These are phyloP conservation scores for Trachelus tabidus DNA, from an alignment of 2,888 invertebrate species.

Conservation along the genomic window DNA sequence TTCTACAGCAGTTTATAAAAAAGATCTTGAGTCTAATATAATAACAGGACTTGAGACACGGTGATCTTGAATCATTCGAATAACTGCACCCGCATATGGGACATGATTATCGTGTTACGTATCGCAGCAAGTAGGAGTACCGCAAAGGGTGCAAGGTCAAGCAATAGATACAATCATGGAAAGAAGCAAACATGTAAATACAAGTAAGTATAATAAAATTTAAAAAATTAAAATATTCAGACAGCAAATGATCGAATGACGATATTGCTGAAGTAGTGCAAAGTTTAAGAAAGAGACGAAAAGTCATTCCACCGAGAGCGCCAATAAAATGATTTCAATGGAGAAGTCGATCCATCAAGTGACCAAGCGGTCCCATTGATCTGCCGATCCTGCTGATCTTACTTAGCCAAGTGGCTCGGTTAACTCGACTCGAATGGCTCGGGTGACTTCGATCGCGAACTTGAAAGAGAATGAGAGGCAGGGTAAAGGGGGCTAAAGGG, in stretches of 20 bases:
- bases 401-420: conserved; percentile 11
- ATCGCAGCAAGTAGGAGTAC: conserved; percentile 15
- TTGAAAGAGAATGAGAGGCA: conserved; percentile 8
- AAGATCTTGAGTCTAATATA: background rate
- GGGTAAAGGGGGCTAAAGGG: conserved; percentile 3
- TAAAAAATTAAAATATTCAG: background rate
- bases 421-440: background rate
- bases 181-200: background rate
- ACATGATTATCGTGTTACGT: conserved; percentile 50
- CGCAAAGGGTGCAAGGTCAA: conserved; percentile 43
- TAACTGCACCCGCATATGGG: conserved; percentile 29
- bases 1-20: background rate
- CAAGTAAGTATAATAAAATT: background rate
- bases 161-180: conserved; percentile 42
- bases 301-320: conserved; percentile 3
- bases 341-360: conserved; percentile 33
- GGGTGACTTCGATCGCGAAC: conserved; percentile 22
- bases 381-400: conserved; percentile 23
- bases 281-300: background rate
- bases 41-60: background rate
- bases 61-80: background rate
- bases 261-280: background rate
- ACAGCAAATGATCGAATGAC: background rate
- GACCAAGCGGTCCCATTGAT: conserved; percentile 41
- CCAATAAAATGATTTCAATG: conserved; percentile 39